phyloP scores from a whole-genome alignment of 2,797 vertebrate genomes.

The Crenuchus spilurus region DNA sequence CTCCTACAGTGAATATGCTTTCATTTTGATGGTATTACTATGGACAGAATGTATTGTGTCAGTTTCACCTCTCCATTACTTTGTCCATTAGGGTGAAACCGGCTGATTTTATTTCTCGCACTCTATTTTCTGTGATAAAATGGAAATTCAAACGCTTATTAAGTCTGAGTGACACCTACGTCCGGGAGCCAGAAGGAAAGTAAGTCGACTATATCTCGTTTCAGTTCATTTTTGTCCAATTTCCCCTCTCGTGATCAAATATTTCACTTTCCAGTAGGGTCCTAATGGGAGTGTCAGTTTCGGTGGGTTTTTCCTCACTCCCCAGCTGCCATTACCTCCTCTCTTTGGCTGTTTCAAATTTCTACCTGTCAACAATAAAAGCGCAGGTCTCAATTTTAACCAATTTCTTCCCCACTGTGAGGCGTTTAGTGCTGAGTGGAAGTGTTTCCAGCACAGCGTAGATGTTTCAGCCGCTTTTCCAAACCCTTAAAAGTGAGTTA shows the following conservation, averaged over 20 bases:
- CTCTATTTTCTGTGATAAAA: slow-evolving; percentile 90
- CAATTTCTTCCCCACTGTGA: slow-evolving; percentile 56
- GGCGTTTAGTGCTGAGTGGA: slow-evolving; percentile 38
- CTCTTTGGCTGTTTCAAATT: slow-evolving; percentile 72
- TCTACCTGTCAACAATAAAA: slow-evolving; percentile 65
- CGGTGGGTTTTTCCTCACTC: slow-evolving; percentile 68
- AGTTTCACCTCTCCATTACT: slow-evolving; percentile 89
- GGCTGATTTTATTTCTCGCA: slow-evolving; percentile 85
- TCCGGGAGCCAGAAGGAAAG: slow-evolving; percentile 79
- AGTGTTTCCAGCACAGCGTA: slow-evolving; percentile 30
- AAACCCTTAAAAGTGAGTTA: slow-evolving; percentile 16
- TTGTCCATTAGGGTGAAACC: slow-evolving; percentile 86
- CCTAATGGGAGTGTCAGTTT: slow-evolving; percentile 88
- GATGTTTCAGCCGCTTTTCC: slow-evolving; percentile 27
- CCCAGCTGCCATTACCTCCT: slow-evolving; percentile 78
- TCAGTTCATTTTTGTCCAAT: slow-evolving; percentile 87
- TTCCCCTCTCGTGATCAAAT: slow-evolving; percentile 85
- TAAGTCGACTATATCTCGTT: slow-evolving; percentile 85
- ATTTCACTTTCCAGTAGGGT: slow-evolving; percentile 84
- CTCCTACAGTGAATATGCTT: slow-evolving; percentile 86
- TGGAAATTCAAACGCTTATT: slow-evolving; percentile 87
- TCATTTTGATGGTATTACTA: slow-evolving; percentile 86
- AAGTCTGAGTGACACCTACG: slow-evolving; percentile 87
- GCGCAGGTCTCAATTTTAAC: slow-evolving; percentile 57
- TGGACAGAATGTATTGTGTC: slow-evolving; percentile 91